Conservation (phyloP, 2,113 vertebrate genomes). For the Halcyon senegalensis region DNA sequence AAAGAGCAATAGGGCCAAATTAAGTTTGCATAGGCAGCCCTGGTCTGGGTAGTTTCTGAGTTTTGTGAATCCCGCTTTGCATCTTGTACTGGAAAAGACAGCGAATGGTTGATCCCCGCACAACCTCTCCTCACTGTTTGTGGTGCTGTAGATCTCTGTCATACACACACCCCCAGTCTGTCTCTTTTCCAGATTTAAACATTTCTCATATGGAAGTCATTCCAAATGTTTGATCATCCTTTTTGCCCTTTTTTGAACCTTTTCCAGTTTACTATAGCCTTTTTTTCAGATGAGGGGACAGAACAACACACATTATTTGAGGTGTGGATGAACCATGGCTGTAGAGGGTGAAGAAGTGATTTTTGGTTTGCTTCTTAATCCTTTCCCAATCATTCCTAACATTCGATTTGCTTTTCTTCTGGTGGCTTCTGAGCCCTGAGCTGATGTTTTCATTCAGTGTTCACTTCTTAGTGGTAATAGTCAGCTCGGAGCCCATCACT, state of each 20-base stretch:
- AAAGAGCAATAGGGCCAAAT: not conserved
- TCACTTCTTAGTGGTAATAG: not conserved
- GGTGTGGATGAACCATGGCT: not conserved
- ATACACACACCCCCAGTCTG: too few species aligned
- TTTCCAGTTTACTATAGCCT: not conserved
- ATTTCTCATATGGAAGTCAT: not conserved
- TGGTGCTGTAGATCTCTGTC: not conserved
- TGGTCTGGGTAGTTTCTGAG: not conserved
- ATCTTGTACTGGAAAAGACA: not conserved
- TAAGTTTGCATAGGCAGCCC: not conserved
- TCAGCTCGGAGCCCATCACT: not conserved
- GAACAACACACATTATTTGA: not conserved
- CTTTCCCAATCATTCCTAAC: not conserved
- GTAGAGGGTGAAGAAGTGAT: not conserved
- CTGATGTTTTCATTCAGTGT: conserved; percentile 38
- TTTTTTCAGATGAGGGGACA: not conserved
- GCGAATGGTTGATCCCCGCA: not conserved
- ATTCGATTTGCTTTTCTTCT: not conserved
- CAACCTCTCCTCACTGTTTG: not conserved
- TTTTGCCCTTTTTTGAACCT: not conserved
- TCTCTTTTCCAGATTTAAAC: not conserved
- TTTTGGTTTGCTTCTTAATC: not conserved
- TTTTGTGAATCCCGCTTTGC: not conserved
- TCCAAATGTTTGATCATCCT: not conserved
- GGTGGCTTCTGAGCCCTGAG: not conserved